Conservation (phyloP, 1,140 invertebrate species). For the Tenebrio molitor region DNA sequence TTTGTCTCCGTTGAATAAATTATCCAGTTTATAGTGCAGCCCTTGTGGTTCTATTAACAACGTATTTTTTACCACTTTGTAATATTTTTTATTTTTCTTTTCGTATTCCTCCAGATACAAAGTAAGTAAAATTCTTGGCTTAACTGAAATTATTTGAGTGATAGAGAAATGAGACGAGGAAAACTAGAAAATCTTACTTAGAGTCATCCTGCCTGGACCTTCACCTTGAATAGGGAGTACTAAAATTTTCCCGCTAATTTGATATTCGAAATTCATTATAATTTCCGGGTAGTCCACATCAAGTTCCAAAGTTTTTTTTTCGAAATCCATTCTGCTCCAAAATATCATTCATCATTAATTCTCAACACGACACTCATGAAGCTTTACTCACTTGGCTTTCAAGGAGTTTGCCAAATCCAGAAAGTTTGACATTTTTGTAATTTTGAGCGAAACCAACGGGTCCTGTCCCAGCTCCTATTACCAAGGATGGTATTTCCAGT, state of each 20-base stretch:
- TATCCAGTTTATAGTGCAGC: slow-evolving; percentile 43
- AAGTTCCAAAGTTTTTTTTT: slow-evolving; percentile 59
- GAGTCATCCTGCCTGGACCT: slow-evolving; percentile 20
- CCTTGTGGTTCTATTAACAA: slow-evolving; percentile 17
- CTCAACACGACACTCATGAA: neutral
- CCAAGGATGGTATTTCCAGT: neutral
- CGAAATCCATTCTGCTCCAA: slow-evolving; percentile 46
- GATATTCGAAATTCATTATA: slow-evolving; percentile 24
- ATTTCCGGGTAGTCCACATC: slow-evolving; percentile 49
- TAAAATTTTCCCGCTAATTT: slow-evolving; percentile 49
- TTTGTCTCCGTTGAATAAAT: slow-evolving; percentile 55
- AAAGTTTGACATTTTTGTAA: slow-evolving; percentile 35
- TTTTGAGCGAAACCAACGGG: slow-evolving; percentile 46
- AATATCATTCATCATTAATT: neutral
- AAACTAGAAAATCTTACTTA: slow-evolving; percentile 2
- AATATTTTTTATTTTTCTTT: slow-evolving; percentile 30
- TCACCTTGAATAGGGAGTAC: slow-evolving; percentile 41
- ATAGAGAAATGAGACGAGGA: neutral
- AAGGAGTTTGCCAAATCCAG: slow-evolving; percentile 23
- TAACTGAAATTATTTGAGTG: slow-evolving; percentile 25
- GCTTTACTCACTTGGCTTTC: neutral
- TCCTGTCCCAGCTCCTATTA: slow-evolving; percentile 42
- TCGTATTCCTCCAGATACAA: slow-evolving; percentile 31
- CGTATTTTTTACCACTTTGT: slow-evolving; percentile 1
- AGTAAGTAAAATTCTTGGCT: slow-evolving; percentile 18